Evolutionary conservation across 2,113 vertebrate genomes (phyloP).

Genomic region (Sus scrofa): DNA sequence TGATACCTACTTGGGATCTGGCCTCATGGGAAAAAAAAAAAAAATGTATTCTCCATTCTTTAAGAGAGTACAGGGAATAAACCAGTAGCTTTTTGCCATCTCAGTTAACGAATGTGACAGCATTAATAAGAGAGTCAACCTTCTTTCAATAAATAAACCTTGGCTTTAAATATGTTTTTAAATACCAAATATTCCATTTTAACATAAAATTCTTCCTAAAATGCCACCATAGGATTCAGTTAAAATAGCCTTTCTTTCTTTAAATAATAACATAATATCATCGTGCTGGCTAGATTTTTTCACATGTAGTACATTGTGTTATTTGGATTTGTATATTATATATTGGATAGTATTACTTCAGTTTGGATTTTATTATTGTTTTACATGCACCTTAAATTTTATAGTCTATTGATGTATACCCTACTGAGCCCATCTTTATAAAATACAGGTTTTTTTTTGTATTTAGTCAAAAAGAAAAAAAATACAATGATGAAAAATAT

Average conservation of each 20-base stretch:
- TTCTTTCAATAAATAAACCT: not conserved
- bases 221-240: not conserved
- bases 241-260: not conserved
- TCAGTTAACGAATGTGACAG: not conserved
- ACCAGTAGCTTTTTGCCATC: not conserved
- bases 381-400: not conserved
- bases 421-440: not conserved
- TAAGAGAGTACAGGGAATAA: not conserved
- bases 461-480: not conserved
- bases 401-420: not conserved
- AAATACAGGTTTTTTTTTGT: not conserved
- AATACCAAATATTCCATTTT: not conserved
- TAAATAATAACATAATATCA: slow-evolving; percentile 1
- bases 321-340: not conserved
- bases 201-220: not conserved
- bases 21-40: not conserved
- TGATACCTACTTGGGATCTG: not conserved
- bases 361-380: slow-evolving; percentile 15
- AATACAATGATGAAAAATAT: not conserved
- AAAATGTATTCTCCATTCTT: not conserved
- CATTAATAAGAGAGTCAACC: not conserved
- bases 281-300: not conserved
- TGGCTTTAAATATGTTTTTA: not conserved
- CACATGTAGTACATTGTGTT: not conserved
- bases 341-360: not conserved